Conservation (phyloP, 1,140 invertebrate species). For the Branchinecta lynchi region DNA sequence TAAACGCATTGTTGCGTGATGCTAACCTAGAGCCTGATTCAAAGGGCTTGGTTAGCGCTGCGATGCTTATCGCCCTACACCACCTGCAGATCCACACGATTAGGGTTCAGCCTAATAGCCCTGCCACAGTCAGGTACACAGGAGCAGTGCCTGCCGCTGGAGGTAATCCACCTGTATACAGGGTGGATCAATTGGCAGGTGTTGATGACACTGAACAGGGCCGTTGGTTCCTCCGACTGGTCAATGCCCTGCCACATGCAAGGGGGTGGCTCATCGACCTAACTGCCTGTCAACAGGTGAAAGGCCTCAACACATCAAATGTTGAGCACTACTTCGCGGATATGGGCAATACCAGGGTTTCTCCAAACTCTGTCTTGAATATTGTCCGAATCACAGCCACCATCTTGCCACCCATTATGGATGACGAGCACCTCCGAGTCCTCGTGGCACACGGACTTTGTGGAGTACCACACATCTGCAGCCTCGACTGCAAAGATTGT, state of each 20-base stretch:
- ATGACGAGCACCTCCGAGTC: not conserved
- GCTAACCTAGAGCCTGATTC: not conserved
- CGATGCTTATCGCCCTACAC: not conserved
- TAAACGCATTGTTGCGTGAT: not conserved
- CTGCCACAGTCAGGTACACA: not conserved
- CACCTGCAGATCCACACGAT: not conserved
- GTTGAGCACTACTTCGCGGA: not conserved
- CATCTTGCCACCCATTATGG: not conserved
- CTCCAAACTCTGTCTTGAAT: not conserved
- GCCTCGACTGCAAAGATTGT: not conserved
- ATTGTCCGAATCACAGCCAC: not conserved
- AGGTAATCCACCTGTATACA: not conserved
- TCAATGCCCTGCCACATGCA: not conserved
- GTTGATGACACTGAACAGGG: not conserved
- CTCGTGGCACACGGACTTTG: not conserved
- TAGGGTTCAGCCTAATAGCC: not conserved
- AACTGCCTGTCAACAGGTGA: not conserved
- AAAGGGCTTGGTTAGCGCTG: not conserved
- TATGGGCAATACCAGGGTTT: not conserved
- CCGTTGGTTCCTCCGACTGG: not conserved
- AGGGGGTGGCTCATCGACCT: not conserved
- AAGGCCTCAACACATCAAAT: not conserved
- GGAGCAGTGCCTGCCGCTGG: not conserved
- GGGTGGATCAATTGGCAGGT: not conserved
- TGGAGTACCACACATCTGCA: slow-evolving; percentile 5